Conservation (phyloP, 1,140 invertebrate species). For the Ylistrum balloti region DNA sequence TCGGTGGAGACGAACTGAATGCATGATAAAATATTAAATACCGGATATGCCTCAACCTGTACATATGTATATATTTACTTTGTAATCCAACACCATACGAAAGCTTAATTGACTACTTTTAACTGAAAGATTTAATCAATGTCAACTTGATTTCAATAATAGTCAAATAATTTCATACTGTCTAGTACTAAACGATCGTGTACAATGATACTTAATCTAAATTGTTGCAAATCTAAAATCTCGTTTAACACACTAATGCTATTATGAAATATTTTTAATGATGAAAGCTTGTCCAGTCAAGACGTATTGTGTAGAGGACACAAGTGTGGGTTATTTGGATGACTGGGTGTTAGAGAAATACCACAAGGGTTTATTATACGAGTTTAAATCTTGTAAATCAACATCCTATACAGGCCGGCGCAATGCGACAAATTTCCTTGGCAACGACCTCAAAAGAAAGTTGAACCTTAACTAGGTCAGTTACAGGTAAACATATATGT, state of each 20-base stretch:
- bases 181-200: too few species aligned
- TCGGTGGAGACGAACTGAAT: background rate
- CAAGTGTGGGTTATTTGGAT: background rate
- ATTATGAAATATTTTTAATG: background rate
- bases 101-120: background rate
- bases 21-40: background rate
- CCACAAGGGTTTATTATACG: background rate
- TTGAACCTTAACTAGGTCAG: background rate
- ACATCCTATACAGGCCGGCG: background rate
- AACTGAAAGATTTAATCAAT: background rate
- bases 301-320: background rate
- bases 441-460: slow-evolving; percentile 6
- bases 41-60: background rate
- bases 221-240: background rate
- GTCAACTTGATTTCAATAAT: too few species aligned
- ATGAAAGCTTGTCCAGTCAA: background rate
- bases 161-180: too few species aligned
- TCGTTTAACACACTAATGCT: background rate
- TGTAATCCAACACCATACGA: background rate
- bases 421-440: slow-evolving; percentile 20
- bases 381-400: background rate
- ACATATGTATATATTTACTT: background rate
- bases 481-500: background rate
- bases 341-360: too few species aligned
- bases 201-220: background rate